Evolutionary conservation across 2,888 invertebrate species (phyloP), one percentile per base, ranked within the genome.

Genomic region (Meteorus cinctellus): DNA sequence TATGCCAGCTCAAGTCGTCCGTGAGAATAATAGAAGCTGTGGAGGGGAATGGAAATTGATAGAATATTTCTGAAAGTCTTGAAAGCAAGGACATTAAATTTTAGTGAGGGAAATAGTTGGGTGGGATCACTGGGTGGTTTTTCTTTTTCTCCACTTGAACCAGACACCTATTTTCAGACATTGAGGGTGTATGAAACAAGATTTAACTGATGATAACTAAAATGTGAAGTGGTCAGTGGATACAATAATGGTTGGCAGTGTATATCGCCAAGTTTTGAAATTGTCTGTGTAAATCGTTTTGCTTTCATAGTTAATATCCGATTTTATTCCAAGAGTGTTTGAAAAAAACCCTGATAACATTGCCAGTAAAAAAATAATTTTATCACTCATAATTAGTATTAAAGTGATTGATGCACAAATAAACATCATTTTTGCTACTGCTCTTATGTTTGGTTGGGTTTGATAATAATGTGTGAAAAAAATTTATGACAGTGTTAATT

Each of bases 1-100:
- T n/a, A 34, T 29, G 63, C 63, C 63, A 63, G 34, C 14, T 63
- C 63, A 63, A 63, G 63, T 63, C 63, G 29, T 34, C 34, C 31
- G 31, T 29, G 63, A 63, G 63, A 63, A 34, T 55, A 55, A 55
- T 34, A 34, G 63, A 63, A 63, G 63, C 29, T 63, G 63, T n/a
- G n/a, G 29, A 29, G 63, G 34, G 63, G 63, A 41, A 41, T 29
- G 16, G 63, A 63, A 63, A 63, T 63, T 63, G 63, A 63, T 63
- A 63, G 63, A 63, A 63, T 63, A 63, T 63, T 63, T 31, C 8
- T 55, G 55, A 55, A 55, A 55, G 55, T 55, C 55, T 55, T 55
- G 55, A 19, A 19, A 55, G 19, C 19, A 55, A 24, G 19, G 55
- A 19, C 55, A 55, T 55, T 55, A 55, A 55, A 24, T 55, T 55